A percentile compares a stretch with the other conserved stretches of the same genome.
These are phyloP conservation scores for Lerema accius DNA, from an alignment of 1,140 invertebrate species.

Conservation along the genomic window DNA sequence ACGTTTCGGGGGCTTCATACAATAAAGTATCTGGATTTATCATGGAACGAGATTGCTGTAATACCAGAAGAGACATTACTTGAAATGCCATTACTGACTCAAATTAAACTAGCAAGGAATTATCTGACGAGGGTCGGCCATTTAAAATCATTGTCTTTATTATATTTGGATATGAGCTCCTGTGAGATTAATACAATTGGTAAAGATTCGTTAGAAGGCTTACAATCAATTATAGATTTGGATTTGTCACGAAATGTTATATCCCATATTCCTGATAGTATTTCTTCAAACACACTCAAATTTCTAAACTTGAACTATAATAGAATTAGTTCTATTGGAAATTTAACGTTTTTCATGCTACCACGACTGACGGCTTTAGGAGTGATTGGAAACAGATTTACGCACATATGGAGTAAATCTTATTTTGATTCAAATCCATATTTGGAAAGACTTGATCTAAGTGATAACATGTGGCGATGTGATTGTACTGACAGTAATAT, in stretches of 20 bases:
- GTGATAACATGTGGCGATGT: conserved; percentile 89
- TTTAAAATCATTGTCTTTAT: conserved; percentile 82
- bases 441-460: conserved; percentile 82
- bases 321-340: conserved; percentile 79
- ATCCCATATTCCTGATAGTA: conserved; percentile 81
- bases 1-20: conserved; percentile 83
- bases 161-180: conserved; percentile 83
- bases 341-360: conserved; percentile 83
- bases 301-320: conserved; percentile 84
- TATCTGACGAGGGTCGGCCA: conserved; percentile 84
- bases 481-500: conserved; percentile 84
- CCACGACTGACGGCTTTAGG: conserved; percentile 83
- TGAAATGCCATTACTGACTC: conserved; percentile 82
- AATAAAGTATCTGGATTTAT: conserved; percentile 85
- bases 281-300: conserved; percentile 82
- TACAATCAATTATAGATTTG: conserved; percentile 81
- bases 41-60: conserved; percentile 85
- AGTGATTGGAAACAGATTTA: conserved; percentile 87
- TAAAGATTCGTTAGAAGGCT: conserved; percentile 78
- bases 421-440: conserved; percentile 85
- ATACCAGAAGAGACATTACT: conserved; percentile 82
- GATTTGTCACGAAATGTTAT: conserved; percentile 85
- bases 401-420: conserved; percentile 82
- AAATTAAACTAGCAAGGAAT: conserved; percentile 86
- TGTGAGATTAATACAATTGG: conserved; percentile 84